Evolutionary conservation across 2,888 invertebrate species (phyloP).

Genomic region (Dolomedes plantarius): DNA sequence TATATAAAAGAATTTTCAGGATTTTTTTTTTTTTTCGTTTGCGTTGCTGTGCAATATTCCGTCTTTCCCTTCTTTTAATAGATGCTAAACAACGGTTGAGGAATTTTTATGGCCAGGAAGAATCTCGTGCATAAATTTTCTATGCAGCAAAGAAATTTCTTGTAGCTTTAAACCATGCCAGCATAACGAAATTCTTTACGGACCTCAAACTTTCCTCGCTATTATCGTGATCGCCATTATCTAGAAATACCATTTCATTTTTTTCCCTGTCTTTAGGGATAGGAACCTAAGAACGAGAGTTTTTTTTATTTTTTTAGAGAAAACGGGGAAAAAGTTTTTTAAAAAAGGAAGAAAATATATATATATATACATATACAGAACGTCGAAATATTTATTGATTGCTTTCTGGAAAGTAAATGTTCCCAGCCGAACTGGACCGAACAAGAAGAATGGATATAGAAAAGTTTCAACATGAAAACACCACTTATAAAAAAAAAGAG

Average conservation of each 20-base stretch:
- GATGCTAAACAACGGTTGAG: slow-evolving; percentile 8
- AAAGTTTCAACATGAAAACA: neutral
- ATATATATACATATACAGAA: too few species aligned
- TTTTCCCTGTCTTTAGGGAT: neutral
- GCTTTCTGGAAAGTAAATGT: too few species aligned
- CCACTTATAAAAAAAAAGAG: neutral
- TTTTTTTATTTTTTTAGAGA: too few species aligned
- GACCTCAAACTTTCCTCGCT: slow-evolving; percentile 15
- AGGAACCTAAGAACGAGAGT: too few species aligned
- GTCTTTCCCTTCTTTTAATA: neutral
- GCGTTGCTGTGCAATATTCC: too few species aligned
- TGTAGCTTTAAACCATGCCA: slow-evolving; percentile 21
- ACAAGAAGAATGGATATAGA: too few species aligned
- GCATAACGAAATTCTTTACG: slow-evolving; percentile 37
- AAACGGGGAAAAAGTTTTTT: too few species aligned
- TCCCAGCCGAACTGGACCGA: too few species aligned
- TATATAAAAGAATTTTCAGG: too few species aligned
- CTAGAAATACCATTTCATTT: slow-evolving; percentile 31
- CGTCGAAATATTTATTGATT: too few species aligned
- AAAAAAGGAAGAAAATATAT: too few species aligned
- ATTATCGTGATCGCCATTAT: slow-evolving; percentile 44
- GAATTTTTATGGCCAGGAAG: slow-evolving; percentile 35
- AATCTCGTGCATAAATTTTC: slow-evolving; percentile 35
- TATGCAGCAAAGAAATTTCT: slow-evolving; percentile 15
- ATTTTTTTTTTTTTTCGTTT: too few species aligned